A percentile compares a stretch with the other conserved stretches of the same genome.
phyloP scores from a whole-genome alignment of 1,140 invertebrate genomes.

The Macrosteles quadrilineatus region DNA sequence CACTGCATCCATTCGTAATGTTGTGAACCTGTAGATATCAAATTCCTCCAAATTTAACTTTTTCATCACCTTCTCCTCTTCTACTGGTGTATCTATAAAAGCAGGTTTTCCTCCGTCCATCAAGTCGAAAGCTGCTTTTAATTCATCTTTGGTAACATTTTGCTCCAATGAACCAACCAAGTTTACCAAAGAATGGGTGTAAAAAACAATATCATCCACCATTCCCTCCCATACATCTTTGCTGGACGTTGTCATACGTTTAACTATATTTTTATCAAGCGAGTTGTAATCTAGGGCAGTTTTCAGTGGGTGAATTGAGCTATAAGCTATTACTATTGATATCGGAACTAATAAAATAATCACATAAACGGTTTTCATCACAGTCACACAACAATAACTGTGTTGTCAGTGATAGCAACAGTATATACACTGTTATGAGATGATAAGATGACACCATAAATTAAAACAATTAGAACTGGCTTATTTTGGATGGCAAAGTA shows the following conservation, averaged over 20 bases:
- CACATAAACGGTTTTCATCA: not conserved
- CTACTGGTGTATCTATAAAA: not conserved
- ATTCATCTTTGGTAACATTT: not conserved
- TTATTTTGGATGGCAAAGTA: no score
- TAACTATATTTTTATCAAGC: not conserved
- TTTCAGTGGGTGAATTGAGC: not conserved
- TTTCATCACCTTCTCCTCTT: not conserved
- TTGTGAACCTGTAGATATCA: not conserved
- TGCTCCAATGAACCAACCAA: not conserved
- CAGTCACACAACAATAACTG: no score
- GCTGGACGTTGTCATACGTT: not conserved
- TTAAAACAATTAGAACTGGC: no score
- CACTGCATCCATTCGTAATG: not conserved
- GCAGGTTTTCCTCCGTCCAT: not conserved
- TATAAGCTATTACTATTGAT: not conserved
- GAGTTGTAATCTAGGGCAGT: not conserved
- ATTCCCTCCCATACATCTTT: not conserved
- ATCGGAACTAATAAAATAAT: not conserved
- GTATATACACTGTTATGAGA: no score
- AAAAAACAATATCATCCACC: conserved; percentile 6
- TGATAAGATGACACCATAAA: no score
- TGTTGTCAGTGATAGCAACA: no score
- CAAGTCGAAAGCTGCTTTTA: not conserved
- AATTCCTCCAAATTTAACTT: not conserved
- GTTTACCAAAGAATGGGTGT: conserved; percentile 1